These are phyloP conservation scores for Pseudococcus viburni DNA, from an alignment of 2,888 invertebrate species.

Conservation along the genomic window DNA sequence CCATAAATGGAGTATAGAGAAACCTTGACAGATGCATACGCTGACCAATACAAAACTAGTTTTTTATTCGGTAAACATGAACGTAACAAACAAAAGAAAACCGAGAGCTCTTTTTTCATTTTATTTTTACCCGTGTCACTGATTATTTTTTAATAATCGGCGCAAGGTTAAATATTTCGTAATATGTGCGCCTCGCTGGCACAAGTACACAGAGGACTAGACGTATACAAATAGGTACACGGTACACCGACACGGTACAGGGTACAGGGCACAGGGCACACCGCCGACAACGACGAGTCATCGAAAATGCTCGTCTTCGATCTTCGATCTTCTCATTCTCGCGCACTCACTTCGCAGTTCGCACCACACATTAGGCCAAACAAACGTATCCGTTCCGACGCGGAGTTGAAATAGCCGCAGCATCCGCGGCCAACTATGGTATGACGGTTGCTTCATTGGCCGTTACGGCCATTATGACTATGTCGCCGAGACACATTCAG, in stretches of 20 bases:
- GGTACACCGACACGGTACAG: too few species aligned
- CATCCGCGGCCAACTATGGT: background rate
- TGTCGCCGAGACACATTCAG: conserved; percentile 21
- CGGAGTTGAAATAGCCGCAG: too few species aligned
- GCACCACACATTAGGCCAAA: background rate
- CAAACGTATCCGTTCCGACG: background rate
- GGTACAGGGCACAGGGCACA: too few species aligned
- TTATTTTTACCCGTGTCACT: conserved; percentile 52
- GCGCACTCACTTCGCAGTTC: background rate
- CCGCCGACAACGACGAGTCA: background rate
- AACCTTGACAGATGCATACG: conserved; percentile 63
- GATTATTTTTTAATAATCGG: conserved; percentile 64
- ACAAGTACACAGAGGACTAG: background rate
- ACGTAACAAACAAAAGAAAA: conserved; percentile 64
- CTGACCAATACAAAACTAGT: conserved; percentile 65
- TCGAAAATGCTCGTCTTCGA: background rate
- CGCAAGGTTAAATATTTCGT: conserved; percentile 53
- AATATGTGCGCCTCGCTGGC: background rate
- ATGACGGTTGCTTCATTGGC: background rate
- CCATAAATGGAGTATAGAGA: conserved; percentile 61
- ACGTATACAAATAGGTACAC: background rate
- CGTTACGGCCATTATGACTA: background rate
- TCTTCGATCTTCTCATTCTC: background rate
- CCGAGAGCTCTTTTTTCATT: conserved; percentile 62
- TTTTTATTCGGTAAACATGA: conserved; percentile 59